Percentiles rank a stretch among this genome's conserved stretches.
Conservation (phyloP, 1,140 invertebrate genomes). For the Papilio glaucus region DNA sequence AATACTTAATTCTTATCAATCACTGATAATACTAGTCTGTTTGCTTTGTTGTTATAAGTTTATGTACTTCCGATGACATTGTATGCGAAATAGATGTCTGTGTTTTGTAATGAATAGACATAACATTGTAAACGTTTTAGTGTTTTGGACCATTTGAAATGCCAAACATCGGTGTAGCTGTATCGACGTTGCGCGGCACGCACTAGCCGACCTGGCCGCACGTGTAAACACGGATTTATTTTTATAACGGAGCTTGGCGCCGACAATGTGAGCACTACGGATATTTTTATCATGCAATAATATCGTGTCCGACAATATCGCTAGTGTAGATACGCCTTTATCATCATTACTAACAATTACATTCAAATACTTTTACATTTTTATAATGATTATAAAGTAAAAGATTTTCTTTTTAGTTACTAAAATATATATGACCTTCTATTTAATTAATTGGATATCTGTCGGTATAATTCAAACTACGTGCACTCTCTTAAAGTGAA, state of each 20-base stretch:
- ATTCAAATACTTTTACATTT: neutral
- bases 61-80: neutral
- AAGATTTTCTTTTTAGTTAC: neutral
- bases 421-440: too few relatives aligned
- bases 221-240: slow-evolving; percentile 30
- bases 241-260: slow-evolving; percentile 19
- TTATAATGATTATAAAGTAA: neutral
- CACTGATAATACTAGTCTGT: neutral
- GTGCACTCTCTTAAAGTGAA: neutral
- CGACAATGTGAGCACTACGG: slow-evolving; percentile 20
- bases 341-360: neutral
- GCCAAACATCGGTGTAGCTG: neutral
- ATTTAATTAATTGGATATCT: neutral
- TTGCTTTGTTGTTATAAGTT: neutral
- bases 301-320: neutral
- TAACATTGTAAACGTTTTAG: neutral
- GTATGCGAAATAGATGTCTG: neutral
- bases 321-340: slow-evolving; percentile 14
- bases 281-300: slow-evolving; percentile 17
- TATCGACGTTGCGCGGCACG: slow-evolving; percentile 2
- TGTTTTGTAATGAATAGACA: neutral
- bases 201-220: slow-evolving; percentile 15
- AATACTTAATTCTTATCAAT: neutral
- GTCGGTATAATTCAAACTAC: too few relatives aligned
- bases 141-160: neutral